Percentiles rank a stretch among this genome's conserved stretches.
Conservation (phyloP, 2,113 vertebrate genomes). For the Zootoca vivipara region DNA sequence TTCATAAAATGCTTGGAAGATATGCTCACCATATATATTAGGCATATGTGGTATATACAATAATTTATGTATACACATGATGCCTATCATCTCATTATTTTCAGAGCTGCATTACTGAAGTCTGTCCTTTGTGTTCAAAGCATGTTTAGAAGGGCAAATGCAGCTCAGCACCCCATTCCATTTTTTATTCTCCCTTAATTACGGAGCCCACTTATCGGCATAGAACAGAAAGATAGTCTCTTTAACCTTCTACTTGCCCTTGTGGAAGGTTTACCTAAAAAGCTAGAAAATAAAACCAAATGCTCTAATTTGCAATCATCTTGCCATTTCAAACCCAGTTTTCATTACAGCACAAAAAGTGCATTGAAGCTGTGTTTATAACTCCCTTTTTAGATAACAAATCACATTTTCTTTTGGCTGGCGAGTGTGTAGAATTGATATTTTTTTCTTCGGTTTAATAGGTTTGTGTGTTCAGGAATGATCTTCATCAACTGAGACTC, state of each 20-base stretch:
- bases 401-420: conserved; percentile 82
- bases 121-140: conserved; percentile 61
- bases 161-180: conserved; percentile 56
- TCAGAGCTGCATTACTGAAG: not conserved
- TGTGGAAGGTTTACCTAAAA: conserved; percentile 75
- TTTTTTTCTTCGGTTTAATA: conserved; percentile 80
- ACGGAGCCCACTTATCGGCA: conserved; percentile 68
- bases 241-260: conserved; percentile 73
- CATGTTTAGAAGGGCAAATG: conserved; percentile 21
- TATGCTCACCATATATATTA: not conserved
- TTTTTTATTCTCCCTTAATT: conserved; percentile 71
- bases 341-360: conserved; percentile 78
- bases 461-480: conserved; percentile 90
- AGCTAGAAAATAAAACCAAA: conserved; percentile 72
- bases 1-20: not conserved
- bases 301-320: conserved; percentile 78
- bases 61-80: not conserved
- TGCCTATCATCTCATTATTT: conserved; percentile 5
- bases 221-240: conserved; percentile 50
- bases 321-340: conserved; percentile 73
- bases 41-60: not conserved
- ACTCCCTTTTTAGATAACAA: conserved; percentile 82
- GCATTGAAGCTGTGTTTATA: conserved; percentile 78
- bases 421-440: conserved; percentile 80
- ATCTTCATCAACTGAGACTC: conserved; percentile 95